Evolutionary conservation across 1,140 invertebrate species (phyloP), one percentile per base, ranked within the genome.

Genomic region (Euura lappo): DNA sequence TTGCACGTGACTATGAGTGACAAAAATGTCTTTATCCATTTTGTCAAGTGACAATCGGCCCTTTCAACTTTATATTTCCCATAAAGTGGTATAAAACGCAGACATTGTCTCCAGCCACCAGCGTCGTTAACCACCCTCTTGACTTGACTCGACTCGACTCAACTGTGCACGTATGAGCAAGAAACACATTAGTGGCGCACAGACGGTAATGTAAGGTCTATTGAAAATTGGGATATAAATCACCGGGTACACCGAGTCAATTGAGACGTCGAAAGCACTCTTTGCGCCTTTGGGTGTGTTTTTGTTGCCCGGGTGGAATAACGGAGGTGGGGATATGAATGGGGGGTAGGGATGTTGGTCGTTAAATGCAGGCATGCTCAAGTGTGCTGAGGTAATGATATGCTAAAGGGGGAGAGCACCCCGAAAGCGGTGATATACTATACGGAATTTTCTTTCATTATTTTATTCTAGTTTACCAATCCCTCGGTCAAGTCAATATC

Each of bases 231-330:
- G 71, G 69, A 72, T 69, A 79, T 85, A 85, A 85, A 85, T 85
- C 83, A 84, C 81, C 76, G 44, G 69, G 78, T 77, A 60, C 78
- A 78, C 79, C 73, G 79, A 82, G 82, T 83, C 83, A 82, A 85
- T 84, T 83, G 83, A 85, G 82, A 84, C 81, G 83, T 85, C 83
- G 81, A 83, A 76, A 84, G 77, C 81, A 85, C 81, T 84, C 81
- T 81, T 83, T 80, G 79, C 79, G 77, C 68, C 70, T 73, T 68
- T 60, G 69, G 72, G 70, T 65, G 69, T 73, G 72, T 80, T 79
- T 79, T 81, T 77, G 51, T 60, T 60, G 79, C 51, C 74, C 66
- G 64, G 68, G 75, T 44, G 28, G 64, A 69, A 77, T 13, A 11
- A 75, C 44, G 46, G 8, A 69, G 46, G 65, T 45, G 71, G 69